Percentiles rank a stretch among this genome's conserved stretches.
These are phyloP conservation scores for Choristoneura fumiferana DNA, from an alignment of 1,140 invertebrate genomes.

Conservation along the genomic window DNA sequence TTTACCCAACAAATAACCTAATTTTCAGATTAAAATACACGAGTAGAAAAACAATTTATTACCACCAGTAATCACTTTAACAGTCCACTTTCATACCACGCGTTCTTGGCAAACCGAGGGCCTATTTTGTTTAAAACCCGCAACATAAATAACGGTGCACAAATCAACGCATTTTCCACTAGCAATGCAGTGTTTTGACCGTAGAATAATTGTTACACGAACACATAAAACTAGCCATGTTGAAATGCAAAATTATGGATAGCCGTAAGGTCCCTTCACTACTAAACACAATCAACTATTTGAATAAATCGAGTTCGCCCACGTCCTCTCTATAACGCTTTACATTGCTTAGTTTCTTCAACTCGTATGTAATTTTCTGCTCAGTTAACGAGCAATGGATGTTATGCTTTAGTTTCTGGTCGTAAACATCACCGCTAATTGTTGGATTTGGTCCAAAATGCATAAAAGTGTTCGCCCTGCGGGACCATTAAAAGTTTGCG, in stretches of 20 bases:
- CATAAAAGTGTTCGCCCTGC: conserved; percentile 12
- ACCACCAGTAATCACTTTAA: neutral
- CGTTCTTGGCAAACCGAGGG: conserved; percentile 15
- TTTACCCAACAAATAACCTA: too few species aligned
- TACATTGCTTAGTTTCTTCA: neutral
- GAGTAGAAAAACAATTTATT: too few species aligned
- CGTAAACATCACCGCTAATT: conserved; percentile 1
- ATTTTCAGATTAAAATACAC: too few species aligned
- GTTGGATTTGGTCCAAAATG: conserved; percentile 17
- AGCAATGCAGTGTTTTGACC: conserved; percentile 19
- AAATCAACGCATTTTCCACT: conserved; percentile 17
- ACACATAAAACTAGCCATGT: conserved; percentile 17
- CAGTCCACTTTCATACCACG: neutral
- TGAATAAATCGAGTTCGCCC: neutral
- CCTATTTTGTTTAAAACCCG: conserved; percentile 2
- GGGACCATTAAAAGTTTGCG: conserved; percentile 17
- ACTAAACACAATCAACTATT: neutral
- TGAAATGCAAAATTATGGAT: conserved; percentile 19
- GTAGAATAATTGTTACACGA: conserved; percentile 18
- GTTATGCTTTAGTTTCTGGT: neutral
- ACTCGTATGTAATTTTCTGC: neutral
- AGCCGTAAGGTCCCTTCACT: conserved; percentile 9
- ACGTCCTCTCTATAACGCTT: neutral
- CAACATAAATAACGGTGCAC: conserved; percentile 10
- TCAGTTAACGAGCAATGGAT: conserved; percentile 4